These are phyloP conservation scores for Sphyrna mokarran DNA, from an alignment of 2,113 vertebrate genomes.

Conservation along the genomic window DNA sequence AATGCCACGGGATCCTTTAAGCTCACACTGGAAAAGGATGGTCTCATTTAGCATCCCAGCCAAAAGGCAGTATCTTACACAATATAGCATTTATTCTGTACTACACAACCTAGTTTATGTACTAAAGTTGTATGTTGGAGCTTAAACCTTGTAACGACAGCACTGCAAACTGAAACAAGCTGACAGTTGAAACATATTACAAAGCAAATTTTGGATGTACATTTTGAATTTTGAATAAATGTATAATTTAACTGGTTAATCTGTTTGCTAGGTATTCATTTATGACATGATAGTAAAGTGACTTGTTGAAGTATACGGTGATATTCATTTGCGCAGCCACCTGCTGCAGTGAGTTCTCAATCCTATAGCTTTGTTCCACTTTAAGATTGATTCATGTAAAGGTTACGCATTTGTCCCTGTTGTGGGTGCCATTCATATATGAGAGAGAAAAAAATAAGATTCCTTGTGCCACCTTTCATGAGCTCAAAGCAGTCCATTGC, in stretches of 20 bases:
- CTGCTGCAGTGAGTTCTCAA: neutral
- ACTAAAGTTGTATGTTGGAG: neutral
- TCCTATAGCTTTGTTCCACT: neutral
- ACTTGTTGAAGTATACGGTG: neutral
- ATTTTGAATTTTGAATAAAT: neutral
- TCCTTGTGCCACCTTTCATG: neutral
- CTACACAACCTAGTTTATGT: neutral
- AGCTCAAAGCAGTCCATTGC: neutral
- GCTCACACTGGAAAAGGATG: neutral
- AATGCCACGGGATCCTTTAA: neutral
- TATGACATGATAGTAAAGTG: neutral
- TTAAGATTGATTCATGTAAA: neutral
- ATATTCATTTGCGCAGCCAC: neutral
- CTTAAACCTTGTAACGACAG: neutral
- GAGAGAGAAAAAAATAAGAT: neutral
- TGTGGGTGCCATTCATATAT: neutral
- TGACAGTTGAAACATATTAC: neutral
- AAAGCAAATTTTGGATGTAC: neutral
- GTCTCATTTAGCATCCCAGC: neutral
- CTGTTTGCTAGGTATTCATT: neutral
- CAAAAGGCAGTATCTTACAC: neutral
- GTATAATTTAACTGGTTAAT: neutral
- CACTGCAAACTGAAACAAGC: neutral
- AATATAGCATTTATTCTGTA: neutral
- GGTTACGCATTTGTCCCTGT: neutral